Conservation (phyloP, 1,140 invertebrate genomes). For the Episyrphus balteatus region DNA sequence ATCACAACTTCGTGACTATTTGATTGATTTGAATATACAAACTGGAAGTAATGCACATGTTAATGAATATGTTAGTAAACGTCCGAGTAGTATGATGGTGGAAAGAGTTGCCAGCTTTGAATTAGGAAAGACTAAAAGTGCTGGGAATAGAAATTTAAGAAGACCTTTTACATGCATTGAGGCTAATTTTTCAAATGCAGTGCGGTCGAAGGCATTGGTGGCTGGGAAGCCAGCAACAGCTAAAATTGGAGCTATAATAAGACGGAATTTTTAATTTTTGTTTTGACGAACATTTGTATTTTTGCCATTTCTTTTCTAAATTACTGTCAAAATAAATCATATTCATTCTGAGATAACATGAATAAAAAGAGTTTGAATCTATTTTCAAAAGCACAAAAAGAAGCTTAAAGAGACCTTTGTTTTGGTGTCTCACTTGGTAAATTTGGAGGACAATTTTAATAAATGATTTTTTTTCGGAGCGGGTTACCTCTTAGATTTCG, state of each 20-base stretch:
- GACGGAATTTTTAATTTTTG: too few relatives aligned
- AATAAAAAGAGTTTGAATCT: too few relatives aligned
- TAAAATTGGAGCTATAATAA: conserved; percentile 11
- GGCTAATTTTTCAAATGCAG: conserved; percentile 20
- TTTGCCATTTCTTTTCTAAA: too few relatives aligned
- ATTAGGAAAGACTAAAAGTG: not conserved
- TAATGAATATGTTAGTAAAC: conserved; percentile 22
- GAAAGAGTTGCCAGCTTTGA: conserved; percentile 21
- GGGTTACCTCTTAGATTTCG: too few relatives aligned
- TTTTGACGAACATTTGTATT: too few relatives aligned
- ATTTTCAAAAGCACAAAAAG: too few relatives aligned
- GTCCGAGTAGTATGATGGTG: conserved; percentile 34
- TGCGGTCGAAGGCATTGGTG: conserved; percentile 18
- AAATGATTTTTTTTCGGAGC: too few relatives aligned
- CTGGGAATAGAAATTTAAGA: not conserved
- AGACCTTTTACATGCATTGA: conserved; percentile 15
- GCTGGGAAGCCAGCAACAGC: conserved; percentile 14
- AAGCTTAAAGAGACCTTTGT: too few relatives aligned
- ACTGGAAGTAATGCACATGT: conserved; percentile 27
- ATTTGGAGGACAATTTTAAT: too few relatives aligned
- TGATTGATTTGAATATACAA: conserved; percentile 27
- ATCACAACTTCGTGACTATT: conserved; percentile 22
- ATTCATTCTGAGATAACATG: too few relatives aligned
- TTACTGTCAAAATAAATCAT: too few relatives aligned
- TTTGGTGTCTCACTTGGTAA: too few relatives aligned